Evolutionary conservation across 2,888 invertebrate genomes (phyloP).

Genomic region (Mayetiola destructor): DNA sequence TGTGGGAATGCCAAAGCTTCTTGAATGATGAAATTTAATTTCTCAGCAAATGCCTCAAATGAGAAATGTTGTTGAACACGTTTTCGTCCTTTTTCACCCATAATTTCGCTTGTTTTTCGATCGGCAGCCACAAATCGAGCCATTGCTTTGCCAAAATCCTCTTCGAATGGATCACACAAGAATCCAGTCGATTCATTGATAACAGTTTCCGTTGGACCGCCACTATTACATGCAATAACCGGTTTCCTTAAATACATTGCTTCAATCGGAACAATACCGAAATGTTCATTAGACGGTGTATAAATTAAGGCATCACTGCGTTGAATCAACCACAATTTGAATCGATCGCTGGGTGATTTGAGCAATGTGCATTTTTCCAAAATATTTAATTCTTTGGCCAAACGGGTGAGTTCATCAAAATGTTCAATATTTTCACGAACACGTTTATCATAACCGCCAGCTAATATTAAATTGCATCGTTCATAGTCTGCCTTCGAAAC

Average conservation of each 20-base stretch:
- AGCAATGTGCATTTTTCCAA: slow-evolving; percentile 54
- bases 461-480: slow-evolving; percentile 71
- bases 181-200: slow-evolving; percentile 63
- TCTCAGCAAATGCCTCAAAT: slow-evolving; percentile 60
- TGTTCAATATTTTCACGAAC: slow-evolving; percentile 78
- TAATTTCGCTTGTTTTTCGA: slow-evolving; percentile 42
- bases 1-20: slow-evolving; percentile 15
- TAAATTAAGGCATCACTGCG: slow-evolving; percentile 72
- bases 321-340: slow-evolving; percentile 69
- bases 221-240: slow-evolving; percentile 88
- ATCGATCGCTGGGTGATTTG: slow-evolving; percentile 70
- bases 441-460: slow-evolving; percentile 89
- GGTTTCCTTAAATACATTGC: slow-evolving; percentile 91
- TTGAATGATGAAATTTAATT: slow-evolving; percentile 44
- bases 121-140: slow-evolving; percentile 44
- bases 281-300: slow-evolving; percentile 94
- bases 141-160: slow-evolving; percentile 68
- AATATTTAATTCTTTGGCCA: slow-evolving; percentile 50
- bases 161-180: slow-evolving; percentile 52
- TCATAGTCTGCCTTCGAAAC: slow-evolving; percentile 44
- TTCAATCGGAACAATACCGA: slow-evolving; percentile 97
- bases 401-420: slow-evolving; percentile 55
- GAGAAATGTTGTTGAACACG: slow-evolving; percentile 71
- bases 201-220: slow-evolving; percentile 91
- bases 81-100: slow-evolving; percentile 62